A percentile compares a stretch with the other conserved stretches of the same genome.
Conservation (phyloP, 2,797 vertebrate genomes). For the Gymnocypris eckloni region DNA sequence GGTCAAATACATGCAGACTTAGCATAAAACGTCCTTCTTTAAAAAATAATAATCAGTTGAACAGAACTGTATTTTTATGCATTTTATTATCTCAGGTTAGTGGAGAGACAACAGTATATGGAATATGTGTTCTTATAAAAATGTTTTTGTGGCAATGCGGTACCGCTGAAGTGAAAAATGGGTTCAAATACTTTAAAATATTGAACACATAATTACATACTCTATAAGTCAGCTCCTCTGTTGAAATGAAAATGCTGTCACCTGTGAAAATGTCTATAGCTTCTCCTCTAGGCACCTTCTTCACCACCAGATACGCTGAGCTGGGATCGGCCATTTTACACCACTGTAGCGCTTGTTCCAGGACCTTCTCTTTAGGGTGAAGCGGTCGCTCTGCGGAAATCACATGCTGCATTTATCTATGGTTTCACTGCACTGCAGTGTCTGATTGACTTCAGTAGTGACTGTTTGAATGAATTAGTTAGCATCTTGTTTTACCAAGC, state of each 20-base stretch:
- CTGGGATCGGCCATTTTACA: slow-evolving; percentile 94
- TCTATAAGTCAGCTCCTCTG: neutral
- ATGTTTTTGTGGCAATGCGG: neutral
- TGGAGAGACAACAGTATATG: neutral
- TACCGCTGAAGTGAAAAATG: neutral
- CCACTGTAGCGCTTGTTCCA: slow-evolving; percentile 97
- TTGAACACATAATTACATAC: neutral
- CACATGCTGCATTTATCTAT: neutral
- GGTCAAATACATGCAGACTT: too few relatives aligned
- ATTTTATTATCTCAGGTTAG: neutral
- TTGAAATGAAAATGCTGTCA: slow-evolving; percentile 58
- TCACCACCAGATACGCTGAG: slow-evolving; percentile 89
- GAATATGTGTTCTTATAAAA: neutral
- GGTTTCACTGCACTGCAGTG: neutral
- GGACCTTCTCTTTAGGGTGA: slow-evolving; percentile 94
- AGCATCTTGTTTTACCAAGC: slow-evolving; percentile 79
- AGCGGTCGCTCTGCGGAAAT: slow-evolving; percentile 85
- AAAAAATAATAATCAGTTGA: neutral
- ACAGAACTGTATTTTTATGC: neutral
- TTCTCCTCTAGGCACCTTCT: slow-evolving; percentile 85
- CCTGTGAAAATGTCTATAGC: slow-evolving; percentile 91
- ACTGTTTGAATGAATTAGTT: neutral
- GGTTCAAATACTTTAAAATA: neutral
- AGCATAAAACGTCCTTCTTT: too few relatives aligned
- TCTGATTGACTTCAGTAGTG: neutral